A percentile compares a stretch with the other conserved stretches of the same genome.
Conservation (phyloP, 2,113 vertebrate species). For the Dicerorhinus sumatrensis region DNA sequence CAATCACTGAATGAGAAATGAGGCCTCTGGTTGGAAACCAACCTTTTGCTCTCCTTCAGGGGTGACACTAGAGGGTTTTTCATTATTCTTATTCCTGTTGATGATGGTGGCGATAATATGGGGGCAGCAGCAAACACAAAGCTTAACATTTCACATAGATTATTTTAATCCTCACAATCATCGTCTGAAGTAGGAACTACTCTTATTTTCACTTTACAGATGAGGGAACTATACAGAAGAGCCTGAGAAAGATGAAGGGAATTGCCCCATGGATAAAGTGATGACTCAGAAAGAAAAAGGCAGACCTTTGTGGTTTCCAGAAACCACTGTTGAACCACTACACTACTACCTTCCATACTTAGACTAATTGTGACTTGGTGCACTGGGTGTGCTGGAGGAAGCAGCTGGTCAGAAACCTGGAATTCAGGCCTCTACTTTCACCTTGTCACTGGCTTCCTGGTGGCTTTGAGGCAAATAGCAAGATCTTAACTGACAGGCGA, state of each 20-base stretch:
- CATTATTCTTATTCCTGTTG: not conserved
- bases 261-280: not conserved
- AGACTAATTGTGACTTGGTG: not conserved
- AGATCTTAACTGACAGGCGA: not conserved
- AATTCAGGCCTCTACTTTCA: not conserved
- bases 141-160: not conserved
- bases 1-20: not conserved
- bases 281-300: not conserved
- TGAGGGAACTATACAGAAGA: not conserved
- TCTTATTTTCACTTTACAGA: not conserved
- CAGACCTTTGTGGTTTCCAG: not conserved
- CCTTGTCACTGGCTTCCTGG: not conserved
- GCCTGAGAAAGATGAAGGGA: not conserved
- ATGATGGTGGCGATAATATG: accelerated
- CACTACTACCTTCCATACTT: not conserved
- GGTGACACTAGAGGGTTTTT: not conserved
- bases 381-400: not conserved
- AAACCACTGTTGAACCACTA: not conserved
- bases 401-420: not conserved
- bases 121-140: not conserved
- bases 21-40: not conserved
- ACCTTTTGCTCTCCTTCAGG: not conserved
- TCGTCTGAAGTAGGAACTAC: not conserved
- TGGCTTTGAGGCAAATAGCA: not conserved
- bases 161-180: not conserved